A percentile compares a stretch with the other conserved stretches of the same genome.
phyloP scores from a whole-genome alignment of 64 coral and sea anemone species.

The Actinia equina region DNA sequence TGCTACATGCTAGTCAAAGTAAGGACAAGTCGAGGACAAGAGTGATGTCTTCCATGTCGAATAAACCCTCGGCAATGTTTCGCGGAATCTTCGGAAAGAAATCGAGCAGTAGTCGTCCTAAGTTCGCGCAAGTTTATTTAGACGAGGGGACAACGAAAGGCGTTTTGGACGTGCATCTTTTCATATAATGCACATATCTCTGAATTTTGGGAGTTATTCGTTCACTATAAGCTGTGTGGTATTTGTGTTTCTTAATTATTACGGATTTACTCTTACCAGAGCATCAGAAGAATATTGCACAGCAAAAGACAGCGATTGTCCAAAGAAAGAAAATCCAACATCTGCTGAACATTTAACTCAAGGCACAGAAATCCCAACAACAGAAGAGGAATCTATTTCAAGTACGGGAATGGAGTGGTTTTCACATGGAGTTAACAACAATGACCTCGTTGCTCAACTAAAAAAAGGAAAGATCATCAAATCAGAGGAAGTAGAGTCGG shows the following conservation, averaged over 20 bases:
- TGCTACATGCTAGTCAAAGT: background rate
- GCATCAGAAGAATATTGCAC: slow-evolving; percentile 36
- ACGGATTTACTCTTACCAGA: background rate
- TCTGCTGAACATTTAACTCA: background rate
- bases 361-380: background rate
- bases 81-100: background rate
- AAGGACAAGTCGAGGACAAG: background rate
- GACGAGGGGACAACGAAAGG: background rate
- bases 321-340: background rate
- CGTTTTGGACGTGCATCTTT: background rate
- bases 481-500: slow-evolving; percentile 56
- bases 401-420: slow-evolving; percentile 96
- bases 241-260: background rate
- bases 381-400: slow-evolving; percentile 19
- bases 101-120: background rate
- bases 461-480: slow-evolving; percentile 68
- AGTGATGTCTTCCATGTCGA: background rate
- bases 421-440: slow-evolving; percentile 84
- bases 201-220: background rate
- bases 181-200: slow-evolving; percentile 12
- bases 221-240: background rate
- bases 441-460: slow-evolving; percentile 80
- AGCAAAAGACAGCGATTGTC: slow-evolving; percentile 1
- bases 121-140: background rate
- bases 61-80: background rate